Percentiles rank a stretch among this genome's conserved stretches.
phyloP scores from a whole-genome alignment of 1,140 invertebrate genomes.

The Zaprionus gabonicus region DNA sequence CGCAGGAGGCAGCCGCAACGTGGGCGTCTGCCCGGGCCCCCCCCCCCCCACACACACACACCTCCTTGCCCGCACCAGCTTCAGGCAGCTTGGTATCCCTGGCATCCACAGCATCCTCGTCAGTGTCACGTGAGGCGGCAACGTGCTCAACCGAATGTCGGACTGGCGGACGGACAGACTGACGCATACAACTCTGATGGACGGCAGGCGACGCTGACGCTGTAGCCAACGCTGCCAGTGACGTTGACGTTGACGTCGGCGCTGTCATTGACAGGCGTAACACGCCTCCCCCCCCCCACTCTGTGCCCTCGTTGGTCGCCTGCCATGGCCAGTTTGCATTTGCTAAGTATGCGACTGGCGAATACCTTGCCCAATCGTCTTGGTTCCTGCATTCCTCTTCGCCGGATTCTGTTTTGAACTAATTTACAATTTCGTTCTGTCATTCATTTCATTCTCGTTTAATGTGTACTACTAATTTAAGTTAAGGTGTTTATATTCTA shows the following conservation, averaged over 20 bases:
- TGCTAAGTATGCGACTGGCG: constrained; percentile 24
- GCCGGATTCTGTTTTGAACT: background rate
- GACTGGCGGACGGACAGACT: constrained; percentile 10
- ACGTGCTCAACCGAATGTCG: constrained; percentile 70
- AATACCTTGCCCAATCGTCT: constrained; percentile 32
- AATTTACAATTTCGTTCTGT: background rate
- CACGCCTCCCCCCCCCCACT: background rate
- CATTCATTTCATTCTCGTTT: background rate
- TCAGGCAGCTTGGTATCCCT: constrained; percentile 12
- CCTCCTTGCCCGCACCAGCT: background rate
- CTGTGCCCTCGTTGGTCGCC: background rate
- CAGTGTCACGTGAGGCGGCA: constrained; percentile 76
- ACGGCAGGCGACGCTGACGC: constrained; percentile 53
- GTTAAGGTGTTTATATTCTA: background rate
- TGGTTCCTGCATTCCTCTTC: constrained; percentile 2
- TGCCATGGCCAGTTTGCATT: background rate
- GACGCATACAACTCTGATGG: constrained; percentile 54
- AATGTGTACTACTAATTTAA: no score
- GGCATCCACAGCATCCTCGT: constrained; percentile 55
- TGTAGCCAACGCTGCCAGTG: constrained; percentile 54
- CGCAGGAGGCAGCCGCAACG: constrained; percentile 66
- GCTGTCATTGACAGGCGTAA: constrained; percentile 61
- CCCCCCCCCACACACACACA: constrained; percentile 21
- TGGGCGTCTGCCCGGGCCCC: constrained; percentile 7
- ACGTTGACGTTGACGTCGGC: constrained; percentile 35